Evolutionary conservation across 2,888 invertebrate species (phyloP).

Genomic region (Malachius bipustulatus): DNA sequence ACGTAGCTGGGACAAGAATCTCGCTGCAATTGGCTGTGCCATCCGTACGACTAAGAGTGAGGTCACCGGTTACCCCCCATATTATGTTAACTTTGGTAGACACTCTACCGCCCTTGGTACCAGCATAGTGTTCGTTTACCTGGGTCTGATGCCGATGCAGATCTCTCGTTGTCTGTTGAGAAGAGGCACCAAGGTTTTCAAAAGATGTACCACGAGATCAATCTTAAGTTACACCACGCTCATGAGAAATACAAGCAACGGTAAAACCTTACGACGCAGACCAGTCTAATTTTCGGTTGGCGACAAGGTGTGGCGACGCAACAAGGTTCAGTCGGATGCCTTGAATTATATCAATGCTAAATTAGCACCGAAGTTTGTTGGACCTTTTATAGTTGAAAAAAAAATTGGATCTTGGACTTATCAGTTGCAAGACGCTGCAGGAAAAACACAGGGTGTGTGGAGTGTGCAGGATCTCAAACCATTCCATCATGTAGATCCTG

Average conservation of each 20-base stretch:
- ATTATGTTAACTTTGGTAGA: constrained; percentile 17
- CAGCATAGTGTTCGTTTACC: background rate
- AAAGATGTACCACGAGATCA: too few relatives aligned
- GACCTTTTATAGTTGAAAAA: constrained; percentile 15
- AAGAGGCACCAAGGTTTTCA: too few relatives aligned
- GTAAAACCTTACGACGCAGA: constrained; percentile 15
- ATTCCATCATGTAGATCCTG: too few relatives aligned
- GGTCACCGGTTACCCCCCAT: constrained; percentile 14
- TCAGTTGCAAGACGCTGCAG: constrained; percentile 8
- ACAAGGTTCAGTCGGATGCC: constrained; percentile 18
- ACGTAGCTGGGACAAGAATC: constrained; percentile 15
- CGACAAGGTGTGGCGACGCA: constrained; percentile 16
- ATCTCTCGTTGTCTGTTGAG: background rate
- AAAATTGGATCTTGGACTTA: constrained; percentile 9
- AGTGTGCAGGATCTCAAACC: constrained; percentile 14
- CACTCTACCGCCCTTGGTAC: too few relatives aligned
- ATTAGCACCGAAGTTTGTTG: constrained; percentile 19
- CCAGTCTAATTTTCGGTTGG: constrained; percentile 11
- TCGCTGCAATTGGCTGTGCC: constrained; percentile 12
- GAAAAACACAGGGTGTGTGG: constrained; percentile 11
- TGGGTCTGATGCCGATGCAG: background rate
- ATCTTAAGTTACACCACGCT: constrained; percentile 4
- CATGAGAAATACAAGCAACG: constrained; percentile 6
- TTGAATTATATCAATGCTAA: constrained; percentile 18
- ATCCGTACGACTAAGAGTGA: constrained; percentile 15